Conservation (phyloP, 1,140 invertebrate species). For the Drosophila melanogaster region Release_6_plus_ISO1_MT NT_037436.4:14465001-14465500, state of each 20-base stretch:
- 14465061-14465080: constrained; percentile 31
- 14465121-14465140: constrained; percentile 64
- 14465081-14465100: constrained; percentile 22
- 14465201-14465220: constrained; percentile 20
- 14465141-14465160: constrained; percentile 77
- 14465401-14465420: not conserved
- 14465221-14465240: constrained; percentile 32
- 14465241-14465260: constrained; percentile 44
- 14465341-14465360: constrained; percentile 65
- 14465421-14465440: not conserved
- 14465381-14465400: constrained; percentile 1
- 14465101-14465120: constrained; percentile 48
- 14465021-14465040: constrained; percentile 80
- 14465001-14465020: constrained; percentile 56
- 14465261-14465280: constrained; percentile 29
- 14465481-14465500: constrained; percentile 53
- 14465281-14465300: constrained; percentile 30
- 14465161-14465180: constrained; percentile 69
- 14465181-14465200: constrained; percentile 64
- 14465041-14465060: constrained; percentile 82
- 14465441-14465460: constrained; percentile 53
- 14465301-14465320: constrained; percentile 55
- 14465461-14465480: constrained; percentile 80
- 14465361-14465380: constrained; percentile 1
- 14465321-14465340: constrained; percentile 75